A percentile compares a stretch with the other conserved stretches of the same genome.
These are phyloP conservation scores for Tympanoctomys barrerae DNA, from an alignment of 2,797 vertebrate species.

Conservation along the genomic window DNA sequence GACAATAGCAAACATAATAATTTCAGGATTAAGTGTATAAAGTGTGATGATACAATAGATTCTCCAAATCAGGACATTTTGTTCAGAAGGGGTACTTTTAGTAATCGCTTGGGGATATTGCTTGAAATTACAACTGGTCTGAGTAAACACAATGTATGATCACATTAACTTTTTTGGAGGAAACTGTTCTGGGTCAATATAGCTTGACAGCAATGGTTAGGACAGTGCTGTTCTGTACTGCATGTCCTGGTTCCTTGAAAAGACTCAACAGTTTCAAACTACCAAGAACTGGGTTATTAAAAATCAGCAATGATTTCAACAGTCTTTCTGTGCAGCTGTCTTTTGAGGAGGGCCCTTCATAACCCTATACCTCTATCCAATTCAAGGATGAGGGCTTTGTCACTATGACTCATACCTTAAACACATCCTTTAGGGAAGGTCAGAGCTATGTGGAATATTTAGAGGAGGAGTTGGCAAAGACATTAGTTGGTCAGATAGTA, in stretches of 20 bases:
- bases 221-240: background rate
- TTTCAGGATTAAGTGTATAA: background rate
- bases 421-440: background rate
- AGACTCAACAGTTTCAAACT: background rate
- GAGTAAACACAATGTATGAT: background rate
- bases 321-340: background rate
- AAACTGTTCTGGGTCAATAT: constrained; percentile 17
- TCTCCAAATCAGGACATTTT: background rate
- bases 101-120: background rate
- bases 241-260: background rate
- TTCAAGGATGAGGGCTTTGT: background rate
- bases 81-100: background rate
- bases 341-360: background rate
- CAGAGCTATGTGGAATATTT: background rate
- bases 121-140: background rate
- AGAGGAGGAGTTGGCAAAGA: background rate
- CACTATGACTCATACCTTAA: background rate
- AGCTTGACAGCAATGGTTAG: background rate
- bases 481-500: background rate
- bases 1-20: constrained; percentile 16
- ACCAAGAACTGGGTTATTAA: constrained; percentile 33
- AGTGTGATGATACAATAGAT: background rate
- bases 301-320: background rate
- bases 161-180: constrained; percentile 27
- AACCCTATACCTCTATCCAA: background rate